A percentile compares a stretch with the other conserved stretches of the same genome.
These are phyloP conservation scores for Strigamia crassipes DNA, from an alignment of 2,888 invertebrate species.

Conservation along the genomic window DNA sequence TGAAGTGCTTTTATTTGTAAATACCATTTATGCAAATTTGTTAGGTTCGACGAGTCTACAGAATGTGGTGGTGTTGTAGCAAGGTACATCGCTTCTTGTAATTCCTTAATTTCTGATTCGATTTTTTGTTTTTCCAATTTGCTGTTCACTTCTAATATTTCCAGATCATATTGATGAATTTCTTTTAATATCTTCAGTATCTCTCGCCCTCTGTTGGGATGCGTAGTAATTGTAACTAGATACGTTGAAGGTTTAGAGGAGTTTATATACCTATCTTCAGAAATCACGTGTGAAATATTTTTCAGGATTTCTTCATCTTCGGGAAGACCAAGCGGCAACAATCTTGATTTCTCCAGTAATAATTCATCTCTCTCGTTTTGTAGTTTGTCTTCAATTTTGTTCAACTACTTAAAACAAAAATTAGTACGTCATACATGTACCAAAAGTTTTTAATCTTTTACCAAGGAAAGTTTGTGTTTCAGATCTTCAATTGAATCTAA, in stretches of 20 bases:
- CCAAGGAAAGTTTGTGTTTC: background rate
- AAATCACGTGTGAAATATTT: background rate
- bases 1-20: background rate
- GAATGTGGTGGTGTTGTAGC: background rate
- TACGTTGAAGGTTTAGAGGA: background rate
- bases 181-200: background rate
- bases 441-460: background rate
- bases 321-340: background rate
- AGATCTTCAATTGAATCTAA: background rate
- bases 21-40: slow-evolving; percentile 8
- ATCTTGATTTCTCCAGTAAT: background rate
- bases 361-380: slow-evolving; percentile 12
- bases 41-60: background rate
- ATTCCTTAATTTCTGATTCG: background rate
- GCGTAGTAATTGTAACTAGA: background rate
- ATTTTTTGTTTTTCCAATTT: background rate
- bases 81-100: background rate
- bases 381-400: background rate
- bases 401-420: background rate
- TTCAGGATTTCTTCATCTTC: slow-evolving; percentile 8
- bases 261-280: background rate
- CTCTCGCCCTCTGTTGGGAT: background rate
- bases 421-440: background rate
- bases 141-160: slow-evolving; percentile 1
- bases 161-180: slow-evolving; percentile 8